These are phyloP conservation scores for Acanthopagrus latus DNA, from an alignment of 2,797 vertebrate genomes.

Conservation along the genomic window DNA sequence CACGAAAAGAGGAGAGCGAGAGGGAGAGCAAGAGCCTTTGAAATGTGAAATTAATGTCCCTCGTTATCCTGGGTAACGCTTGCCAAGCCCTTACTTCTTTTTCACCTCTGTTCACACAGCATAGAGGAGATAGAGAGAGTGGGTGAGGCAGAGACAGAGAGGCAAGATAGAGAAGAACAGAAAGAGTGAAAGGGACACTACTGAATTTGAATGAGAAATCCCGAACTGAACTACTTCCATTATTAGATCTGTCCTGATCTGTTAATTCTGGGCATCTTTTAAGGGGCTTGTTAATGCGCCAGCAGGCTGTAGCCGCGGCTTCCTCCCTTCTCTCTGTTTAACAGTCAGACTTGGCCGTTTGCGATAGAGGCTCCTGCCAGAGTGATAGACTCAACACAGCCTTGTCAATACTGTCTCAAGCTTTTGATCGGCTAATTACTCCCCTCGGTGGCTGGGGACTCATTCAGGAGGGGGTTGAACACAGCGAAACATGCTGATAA, in stretches of 20 bases:
- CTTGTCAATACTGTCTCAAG: constrained; percentile 79
- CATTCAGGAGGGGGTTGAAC: constrained; percentile 50
- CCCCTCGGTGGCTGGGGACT: constrained; percentile 66
- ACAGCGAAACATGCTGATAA: constrained; percentile 62
- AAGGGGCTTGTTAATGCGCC: constrained; percentile 70
- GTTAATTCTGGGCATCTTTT: constrained; percentile 80
- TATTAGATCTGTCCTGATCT: constrained; percentile 78
- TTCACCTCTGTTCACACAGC: constrained; percentile 63
- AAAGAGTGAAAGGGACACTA: constrained; percentile 50
- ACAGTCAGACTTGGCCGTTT: constrained; percentile 72
- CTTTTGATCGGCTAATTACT: constrained; percentile 79
- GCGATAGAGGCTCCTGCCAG: constrained; percentile 67
- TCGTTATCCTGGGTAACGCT: constrained; percentile 70
- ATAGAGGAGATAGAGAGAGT: constrained; percentile 52
- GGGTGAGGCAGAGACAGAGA: constrained; percentile 29
- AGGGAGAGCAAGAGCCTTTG: constrained; percentile 57
- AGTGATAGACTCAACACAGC: constrained; percentile 73
- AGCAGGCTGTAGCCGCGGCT: constrained; percentile 59
- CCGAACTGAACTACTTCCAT: constrained; percentile 65
- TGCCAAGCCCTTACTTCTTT: constrained; percentile 59
- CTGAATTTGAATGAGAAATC: constrained; percentile 68
- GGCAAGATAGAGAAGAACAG: constrained; percentile 35
- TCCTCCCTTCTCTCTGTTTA: constrained; percentile 52
- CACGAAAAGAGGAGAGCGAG: constrained; percentile 20
- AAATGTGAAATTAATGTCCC: constrained; percentile 77